Conservation (phyloP, 1,140 invertebrate genomes). For the Aplysia californica region DNA sequence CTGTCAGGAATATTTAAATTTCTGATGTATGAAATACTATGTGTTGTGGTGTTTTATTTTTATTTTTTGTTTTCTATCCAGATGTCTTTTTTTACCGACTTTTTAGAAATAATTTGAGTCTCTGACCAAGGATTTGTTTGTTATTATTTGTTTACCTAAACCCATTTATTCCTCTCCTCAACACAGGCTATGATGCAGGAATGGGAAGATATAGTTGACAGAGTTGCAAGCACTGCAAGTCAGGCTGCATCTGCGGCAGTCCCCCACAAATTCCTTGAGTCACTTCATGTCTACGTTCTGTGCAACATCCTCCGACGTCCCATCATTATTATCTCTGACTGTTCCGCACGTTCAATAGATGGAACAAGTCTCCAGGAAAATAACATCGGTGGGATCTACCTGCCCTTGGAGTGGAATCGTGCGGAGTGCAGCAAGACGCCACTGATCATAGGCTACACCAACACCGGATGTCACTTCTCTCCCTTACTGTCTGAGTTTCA, state of each 20-base stretch:
- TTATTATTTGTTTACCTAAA: too few species aligned
- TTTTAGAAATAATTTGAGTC: too few species aligned
- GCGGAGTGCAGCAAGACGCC: constrained; percentile 72
- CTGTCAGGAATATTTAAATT: background rate
- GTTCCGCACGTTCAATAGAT: constrained; percentile 67
- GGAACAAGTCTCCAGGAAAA: constrained; percentile 65
- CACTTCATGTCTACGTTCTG: constrained; percentile 85
- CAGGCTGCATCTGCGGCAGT: constrained; percentile 15
- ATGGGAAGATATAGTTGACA: constrained; percentile 50
- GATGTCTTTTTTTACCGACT: background rate
- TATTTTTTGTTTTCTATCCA: background rate
- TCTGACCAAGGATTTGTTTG: too few species aligned
- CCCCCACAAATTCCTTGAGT: constrained; percentile 82
- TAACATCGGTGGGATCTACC: constrained; percentile 85
- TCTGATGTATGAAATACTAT: too few species aligned
- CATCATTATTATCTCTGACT: constrained; percentile 88
- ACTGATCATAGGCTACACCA: constrained; percentile 82
- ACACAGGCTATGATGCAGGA: constrained; percentile 46
- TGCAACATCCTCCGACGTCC: constrained; percentile 85
- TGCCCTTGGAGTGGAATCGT: constrained; percentile 80
- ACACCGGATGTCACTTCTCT: constrained; percentile 89
- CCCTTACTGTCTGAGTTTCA: constrained; percentile 72
- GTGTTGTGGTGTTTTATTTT: background rate
- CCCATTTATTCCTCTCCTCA: too few species aligned
- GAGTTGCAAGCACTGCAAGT: constrained; percentile 32